A percentile compares a stretch with the other conserved stretches of the same genome.
Evolutionary conservation across 2,113 vertebrate genomes (phyloP).

Genomic region (Mus musculus): GRCm39 chr6:119197501-119198000

Average conservation of each 20-base stretch:
- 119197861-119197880: not conserved
- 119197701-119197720: constrained; percentile 54
- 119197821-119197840: not conserved
- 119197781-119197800: constrained; percentile 14
- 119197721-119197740: constrained; percentile 67
- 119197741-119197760: not conserved
- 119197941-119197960: not conserved
- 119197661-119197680: constrained; percentile 66
- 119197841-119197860: not conserved
- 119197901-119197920: constrained; percentile 26
- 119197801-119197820: not conserved
- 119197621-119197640: not conserved
- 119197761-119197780: constrained; percentile 2
- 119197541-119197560: constrained; percentile 15
- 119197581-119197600: constrained; percentile 53
- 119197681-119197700: constrained; percentile 53
- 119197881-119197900: constrained; percentile 13
- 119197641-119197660: constrained; percentile 41
- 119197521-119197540: constrained; percentile 57
- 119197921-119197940: not conserved
- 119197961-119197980: not conserved
- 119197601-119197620: constrained; percentile 35
- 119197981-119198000: not conserved
- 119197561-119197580: constrained; percentile 46
- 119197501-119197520: constrained; percentile 61